These are phyloP conservation scores for Pluvianellus socialis DNA, from an alignment of 2,113 vertebrate species.

Conservation along the genomic window DNA sequence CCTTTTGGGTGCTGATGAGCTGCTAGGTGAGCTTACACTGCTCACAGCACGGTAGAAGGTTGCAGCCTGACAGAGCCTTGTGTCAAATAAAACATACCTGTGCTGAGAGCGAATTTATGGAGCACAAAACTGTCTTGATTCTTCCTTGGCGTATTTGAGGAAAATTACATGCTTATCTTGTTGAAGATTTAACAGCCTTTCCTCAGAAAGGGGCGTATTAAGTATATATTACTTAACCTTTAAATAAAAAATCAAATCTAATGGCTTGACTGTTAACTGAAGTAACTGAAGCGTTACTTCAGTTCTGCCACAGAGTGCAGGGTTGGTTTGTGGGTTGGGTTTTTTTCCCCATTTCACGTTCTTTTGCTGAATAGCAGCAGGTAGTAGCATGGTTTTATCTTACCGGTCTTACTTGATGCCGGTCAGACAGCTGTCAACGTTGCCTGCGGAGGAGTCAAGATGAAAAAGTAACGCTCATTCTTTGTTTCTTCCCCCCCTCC, in stretches of 20 bases:
- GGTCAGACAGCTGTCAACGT: neutral
- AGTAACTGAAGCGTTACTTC: neutral
- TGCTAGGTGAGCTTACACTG: neutral
- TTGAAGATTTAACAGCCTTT: neutral
- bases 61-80: accelerated
- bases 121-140: neutral
- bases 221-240: neutral
- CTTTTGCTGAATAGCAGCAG: neutral
- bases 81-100: neutral
- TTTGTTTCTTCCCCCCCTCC: neutral
- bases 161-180: neutral
- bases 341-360: neutral
- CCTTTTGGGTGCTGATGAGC: neutral
- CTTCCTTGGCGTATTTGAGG: neutral
- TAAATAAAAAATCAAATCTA: neutral
- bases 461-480: neutral
- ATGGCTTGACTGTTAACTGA: no score
- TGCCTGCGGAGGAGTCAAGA: neutral
- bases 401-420: neutral
- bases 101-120: neutral
- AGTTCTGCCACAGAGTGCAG: neutral
- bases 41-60: accelerated
- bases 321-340: neutral
- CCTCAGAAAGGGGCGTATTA: neutral
- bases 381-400: neutral